Base-by-base conservation (phyloP, 2,797 vertebrate species). In the Moxostoma hubbsi region DNA sequence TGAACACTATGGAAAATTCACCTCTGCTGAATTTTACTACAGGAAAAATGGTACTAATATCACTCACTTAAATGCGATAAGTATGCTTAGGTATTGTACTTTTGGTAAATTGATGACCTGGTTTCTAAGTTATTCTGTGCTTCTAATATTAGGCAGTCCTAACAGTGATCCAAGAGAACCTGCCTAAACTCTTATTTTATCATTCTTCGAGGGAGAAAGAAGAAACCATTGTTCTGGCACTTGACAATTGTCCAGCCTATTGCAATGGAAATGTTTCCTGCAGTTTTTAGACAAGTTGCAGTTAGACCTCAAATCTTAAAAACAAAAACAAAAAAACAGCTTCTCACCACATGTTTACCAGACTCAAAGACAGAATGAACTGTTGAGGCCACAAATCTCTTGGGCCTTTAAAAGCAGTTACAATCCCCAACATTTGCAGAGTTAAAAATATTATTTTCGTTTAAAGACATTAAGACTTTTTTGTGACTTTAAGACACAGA, bases 161-260 rank as follows among this genome's bases (percentile, higher is more conserved):
- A 7, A 47, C 71, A 54, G 84, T 85, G 7, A 87, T 93, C 72
- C 87, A 89, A 11, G 90, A 91, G 82, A 82, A 91, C 5, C 79
- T 92, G 11, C 81, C 91, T 8, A 90, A 89, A 57, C 88, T 95
- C 10, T 82, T 95, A 76, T 88, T 94, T 84, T 93, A 90, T 82
- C 83, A 79, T 82, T 83, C 88, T 7, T 61, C 82, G 74, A 93
- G 65, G 70, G 90, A 68, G 81, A 85, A 80, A 55, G 83, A 78
- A 46, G 76, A 83, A 47, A 51, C 16, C 0, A 61, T 63, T 74
- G 79, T 88, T 71, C 83, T 89, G 5, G 93, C 98, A 99, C 68
- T 87, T 99, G 13, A 81, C 98, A 13, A 97, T 98, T 89, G 98
- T 97, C 76, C 96, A 97, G 77, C 91, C 93, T 80, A 93, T 99